Base-by-base conservation (phyloP, 1,140 invertebrate genomes). In the Pinna nobilis region DNA sequence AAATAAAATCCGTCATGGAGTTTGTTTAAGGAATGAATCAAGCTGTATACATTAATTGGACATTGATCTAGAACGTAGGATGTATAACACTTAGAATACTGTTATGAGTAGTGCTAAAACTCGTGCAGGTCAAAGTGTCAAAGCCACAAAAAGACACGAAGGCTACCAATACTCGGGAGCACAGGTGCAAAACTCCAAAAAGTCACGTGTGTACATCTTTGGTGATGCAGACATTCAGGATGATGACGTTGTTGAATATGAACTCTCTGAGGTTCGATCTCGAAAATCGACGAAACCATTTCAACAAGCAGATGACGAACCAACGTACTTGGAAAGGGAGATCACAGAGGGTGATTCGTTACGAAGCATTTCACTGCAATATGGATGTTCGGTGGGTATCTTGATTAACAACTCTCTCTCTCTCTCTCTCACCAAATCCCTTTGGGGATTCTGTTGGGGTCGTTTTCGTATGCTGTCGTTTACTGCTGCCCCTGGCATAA, bases 331-430 rank as follows among this genome's bases (percentile, higher is more conserved):
- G 65, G 81, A 84, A 30, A 81, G 78, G 60, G 65, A 81, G 64
- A 69, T 86, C 20, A 50, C 55, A 15, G 77, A 84, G 51, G 82
- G 77, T 13, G 84, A 86, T 20, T 84, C 82, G 3, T 68, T 86
- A 47, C 84, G 81, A 33, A 83, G 79, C 57, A 15, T 86, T 28
- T 74, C 84, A n/a, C 65, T 86, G 13, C 80, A 83, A 67, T 86
- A 82, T 73, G 74, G 80, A 39, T 85, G 83, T 72, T 79, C 79
- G 72, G 84, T 86, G 71, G 70, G 76, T 75, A n/a, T n/a, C n/a
- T n/a, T n/a, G n/a, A n/a, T n/a, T n/a, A n/a, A n/a, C n/a, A n/a
- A n/a, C n/a, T n/a, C n/a, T n/a, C n/a, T n/a, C n/a, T n/a, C n/a
- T n/a, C n/a, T n/a, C n/a, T n/a, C n/a, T n/a, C n/a, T n/a, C n/a